Conservation (phyloP, 2,888 invertebrate genomes). For the Koerneria pararmatus region DNA sequence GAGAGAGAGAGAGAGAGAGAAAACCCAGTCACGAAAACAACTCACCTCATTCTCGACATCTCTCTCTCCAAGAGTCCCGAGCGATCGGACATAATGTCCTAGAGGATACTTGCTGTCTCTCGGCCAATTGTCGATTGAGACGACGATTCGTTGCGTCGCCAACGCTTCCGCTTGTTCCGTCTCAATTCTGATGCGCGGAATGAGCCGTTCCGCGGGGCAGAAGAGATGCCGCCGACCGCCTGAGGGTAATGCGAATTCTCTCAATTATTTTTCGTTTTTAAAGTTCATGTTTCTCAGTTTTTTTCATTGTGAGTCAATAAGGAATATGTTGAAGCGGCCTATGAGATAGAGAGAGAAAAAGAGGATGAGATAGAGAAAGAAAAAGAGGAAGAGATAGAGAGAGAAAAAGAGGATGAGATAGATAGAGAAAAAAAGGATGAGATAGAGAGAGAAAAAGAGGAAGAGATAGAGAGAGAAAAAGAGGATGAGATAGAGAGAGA, state of each 20-base stretch:
- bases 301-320: no score
- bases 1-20: background rate
- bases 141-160: slow-evolving; percentile 73
- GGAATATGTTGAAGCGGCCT: no score
- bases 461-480: no score
- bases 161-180: slow-evolving; percentile 64
- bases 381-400: no score
- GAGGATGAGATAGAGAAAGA: no score
- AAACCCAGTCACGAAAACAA: no score
- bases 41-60: slow-evolving; percentile 86
- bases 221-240: slow-evolving; percentile 74
- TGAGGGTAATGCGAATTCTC: slow-evolving; percentile 2
- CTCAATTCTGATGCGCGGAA: slow-evolving; percentile 90
- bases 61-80: slow-evolving; percentile 88
- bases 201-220: slow-evolving; percentile 85
- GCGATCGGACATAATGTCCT: slow-evolving; percentile 86
- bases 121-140: slow-evolving; percentile 94
- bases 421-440: no score
- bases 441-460: no score
- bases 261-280: slow-evolving; percentile 2
- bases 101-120: slow-evolving; percentile 61
- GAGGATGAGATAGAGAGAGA: no score
- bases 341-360: no score
- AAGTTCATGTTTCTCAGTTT: no score
- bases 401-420: no score